phyloP scores from a whole-genome alignment of 2,113 vertebrate genomes.

The Hiodon alosoides region DNA sequence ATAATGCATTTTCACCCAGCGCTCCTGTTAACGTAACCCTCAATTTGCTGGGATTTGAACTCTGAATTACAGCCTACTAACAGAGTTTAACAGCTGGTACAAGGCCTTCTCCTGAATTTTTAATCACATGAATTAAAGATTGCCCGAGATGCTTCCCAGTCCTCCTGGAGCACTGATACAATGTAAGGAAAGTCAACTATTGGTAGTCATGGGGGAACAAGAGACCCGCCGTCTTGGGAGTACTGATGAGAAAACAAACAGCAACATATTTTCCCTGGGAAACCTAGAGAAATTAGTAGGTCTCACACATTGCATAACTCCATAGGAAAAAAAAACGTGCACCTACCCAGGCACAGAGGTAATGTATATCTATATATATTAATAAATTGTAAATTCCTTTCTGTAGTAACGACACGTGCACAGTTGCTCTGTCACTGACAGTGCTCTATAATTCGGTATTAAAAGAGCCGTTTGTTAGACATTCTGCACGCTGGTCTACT shows the following conservation, averaged over 20 bases:
- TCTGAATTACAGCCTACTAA: slow-evolving; percentile 71
- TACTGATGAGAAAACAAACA: neutral
- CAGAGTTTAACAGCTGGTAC: slow-evolving; percentile 73
- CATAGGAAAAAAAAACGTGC: neutral
- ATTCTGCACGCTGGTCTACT: neutral
- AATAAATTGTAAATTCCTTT: neutral
- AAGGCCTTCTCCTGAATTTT: slow-evolving; percentile 75
- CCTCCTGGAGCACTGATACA: slow-evolving; percentile 55
- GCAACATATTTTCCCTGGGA: neutral
- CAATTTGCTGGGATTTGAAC: slow-evolving; percentile 75
- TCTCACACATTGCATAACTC: neutral
- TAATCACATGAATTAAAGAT: slow-evolving; percentile 78
- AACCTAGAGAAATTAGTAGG: neutral
- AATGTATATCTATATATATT: no score
- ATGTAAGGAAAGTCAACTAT: slow-evolving; percentile 60
- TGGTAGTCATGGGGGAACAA: slow-evolving; percentile 40
- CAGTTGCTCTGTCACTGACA: neutral
- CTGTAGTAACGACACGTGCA: neutral
- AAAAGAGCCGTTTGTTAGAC: neutral
- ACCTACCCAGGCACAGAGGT: no score
- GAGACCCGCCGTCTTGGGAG: neutral
- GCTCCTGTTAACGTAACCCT: slow-evolving; percentile 73
- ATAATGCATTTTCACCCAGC: slow-evolving; percentile 66
- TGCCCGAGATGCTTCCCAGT: slow-evolving; percentile 60
- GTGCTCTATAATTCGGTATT: neutral